Base-by-base conservation (phyloP, 1,140 invertebrate species). In the Lysiphlebus fabarum region DNA sequence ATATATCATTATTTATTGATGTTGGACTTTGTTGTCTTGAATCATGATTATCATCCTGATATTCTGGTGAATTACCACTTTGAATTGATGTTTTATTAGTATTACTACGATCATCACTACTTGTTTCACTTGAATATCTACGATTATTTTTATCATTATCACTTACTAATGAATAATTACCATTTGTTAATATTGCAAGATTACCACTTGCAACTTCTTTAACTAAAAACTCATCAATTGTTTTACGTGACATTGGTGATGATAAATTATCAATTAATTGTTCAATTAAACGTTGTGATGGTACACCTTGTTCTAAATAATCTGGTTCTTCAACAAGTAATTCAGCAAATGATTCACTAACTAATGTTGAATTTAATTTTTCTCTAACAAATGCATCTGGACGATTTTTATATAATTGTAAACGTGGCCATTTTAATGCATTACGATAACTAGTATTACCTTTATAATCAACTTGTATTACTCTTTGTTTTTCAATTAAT, bases 401-500 rank as follows among this genome's bases (percentile, higher is more conserved):
- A 47, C 69, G 70, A 61, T 75, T 82, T 65, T 77, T 82, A 62
- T 82, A 82, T 26, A 81, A 72, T 57, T 81, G 79, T 7, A 81
- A 67, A 34, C 80, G 74, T 36, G 82, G 82, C 82, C 86, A 88
- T 76, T 88, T 88, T n/a, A 85, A 85, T 7, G 90, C 89, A 78
- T 91, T 92, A 64, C 91, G 81, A 67, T 92, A 93, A 75, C 89
- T 91, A 48, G 86, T 88, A 75, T 85, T 90, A 63, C 90, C 90
- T 77, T 93, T 93, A 75, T 92, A 93, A 67, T 92, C 89, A 6
- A 93, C 91, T 82, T 90, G 90, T 56, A 90, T 85, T 10, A 93
- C 87, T 62, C 86, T 85, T 71, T 88, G 87, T 44, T 84, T 83
- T 66, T 90, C 88, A 4, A 92, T 86, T 64, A 91, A 83, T 71